A percentile compares a stretch with the other conserved stretches of the same genome.
phyloP scores from a whole-genome alignment of 2,113 vertebrate genomes.

The Peucedramus taeniatus region DNA sequence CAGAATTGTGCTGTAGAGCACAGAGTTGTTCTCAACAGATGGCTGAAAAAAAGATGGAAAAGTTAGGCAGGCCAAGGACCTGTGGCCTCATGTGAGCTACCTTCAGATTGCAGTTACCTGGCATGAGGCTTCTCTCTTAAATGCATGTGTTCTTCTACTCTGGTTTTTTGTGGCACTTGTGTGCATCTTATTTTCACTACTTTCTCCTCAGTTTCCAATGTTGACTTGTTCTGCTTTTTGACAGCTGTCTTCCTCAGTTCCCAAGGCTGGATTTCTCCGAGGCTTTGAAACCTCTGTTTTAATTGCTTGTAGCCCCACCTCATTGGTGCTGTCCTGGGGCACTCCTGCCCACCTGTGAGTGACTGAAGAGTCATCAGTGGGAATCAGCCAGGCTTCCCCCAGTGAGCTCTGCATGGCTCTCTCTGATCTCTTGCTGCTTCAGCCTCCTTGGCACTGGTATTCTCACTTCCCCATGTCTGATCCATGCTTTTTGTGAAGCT shows the following conservation, averaged over 20 bases:
- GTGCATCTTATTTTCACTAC: neutral
- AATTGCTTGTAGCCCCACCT: neutral
- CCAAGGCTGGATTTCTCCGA: neutral
- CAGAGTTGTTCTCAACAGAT: neutral
- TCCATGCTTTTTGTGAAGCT: neutral
- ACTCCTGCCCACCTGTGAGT: neutral
- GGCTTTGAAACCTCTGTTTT: neutral
- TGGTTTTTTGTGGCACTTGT: neutral
- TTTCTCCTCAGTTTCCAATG: neutral
- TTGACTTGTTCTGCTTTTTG: neutral
- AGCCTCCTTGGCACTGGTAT: neutral
- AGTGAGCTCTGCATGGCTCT: neutral
- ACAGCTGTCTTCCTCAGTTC: neutral
- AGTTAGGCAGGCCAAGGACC: neutral
- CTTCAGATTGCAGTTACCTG: neutral
- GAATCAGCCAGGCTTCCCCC: neutral
- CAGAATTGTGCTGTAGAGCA: neutral
- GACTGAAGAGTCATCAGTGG: neutral
- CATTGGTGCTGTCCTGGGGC: neutral
- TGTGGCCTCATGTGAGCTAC: neutral
- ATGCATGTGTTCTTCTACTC: fast-evolving
- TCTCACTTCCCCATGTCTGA: neutral
- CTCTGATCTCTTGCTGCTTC: neutral
- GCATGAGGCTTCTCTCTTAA: neutral
- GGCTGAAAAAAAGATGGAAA: neutral